These are phyloP conservation scores for Colostygia pectinataria DNA, from an alignment of 2,888 invertebrate genomes.

Conservation along the genomic window DNA sequence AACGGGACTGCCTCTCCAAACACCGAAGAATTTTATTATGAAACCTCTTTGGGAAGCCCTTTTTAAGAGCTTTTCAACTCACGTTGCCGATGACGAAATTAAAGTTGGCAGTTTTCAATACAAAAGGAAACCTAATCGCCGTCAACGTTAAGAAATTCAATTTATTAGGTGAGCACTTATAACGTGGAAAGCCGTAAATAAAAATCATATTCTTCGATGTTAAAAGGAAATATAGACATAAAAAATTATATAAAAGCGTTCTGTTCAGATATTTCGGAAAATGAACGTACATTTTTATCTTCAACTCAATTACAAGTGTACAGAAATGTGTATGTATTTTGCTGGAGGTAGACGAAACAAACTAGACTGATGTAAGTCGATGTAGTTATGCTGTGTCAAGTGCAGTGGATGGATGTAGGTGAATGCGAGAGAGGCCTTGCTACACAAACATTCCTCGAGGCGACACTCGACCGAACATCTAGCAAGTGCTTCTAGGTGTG, in stretches of 20 bases:
- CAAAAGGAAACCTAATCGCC: constrained; percentile 32
- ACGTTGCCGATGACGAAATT: constrained; percentile 42
- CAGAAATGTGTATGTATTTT: not conserved
- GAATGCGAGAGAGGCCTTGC: constrained; percentile 54
- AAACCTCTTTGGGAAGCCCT: constrained; percentile 46
- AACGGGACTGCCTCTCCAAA: constrained; percentile 44
- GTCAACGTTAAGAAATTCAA: constrained; percentile 25
- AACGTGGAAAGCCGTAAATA: not conserved
- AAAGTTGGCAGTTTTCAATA: constrained; percentile 43
- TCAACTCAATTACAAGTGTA: not conserved
- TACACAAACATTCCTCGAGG: constrained; percentile 56
- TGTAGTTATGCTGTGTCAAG: constrained; percentile 57
- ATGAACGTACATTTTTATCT: no score
- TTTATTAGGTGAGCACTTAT: constrained; percentile 13
- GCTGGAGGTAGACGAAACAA: not conserved
- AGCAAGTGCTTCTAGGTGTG: constrained; percentile 13
- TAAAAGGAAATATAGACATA: not conserved
- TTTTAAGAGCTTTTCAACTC: constrained; percentile 47
- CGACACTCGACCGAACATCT: constrained; percentile 49
- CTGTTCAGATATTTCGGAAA: no score
- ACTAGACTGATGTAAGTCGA: constrained; percentile 40
- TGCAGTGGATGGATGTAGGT: constrained; percentile 54
- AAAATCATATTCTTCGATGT: not conserved
- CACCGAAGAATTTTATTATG: constrained; percentile 51
- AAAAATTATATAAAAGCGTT: no score